Evolutionary conservation across 2,888 invertebrate species (phyloP).

Genomic region (Eupithecia abbreviata): DNA sequence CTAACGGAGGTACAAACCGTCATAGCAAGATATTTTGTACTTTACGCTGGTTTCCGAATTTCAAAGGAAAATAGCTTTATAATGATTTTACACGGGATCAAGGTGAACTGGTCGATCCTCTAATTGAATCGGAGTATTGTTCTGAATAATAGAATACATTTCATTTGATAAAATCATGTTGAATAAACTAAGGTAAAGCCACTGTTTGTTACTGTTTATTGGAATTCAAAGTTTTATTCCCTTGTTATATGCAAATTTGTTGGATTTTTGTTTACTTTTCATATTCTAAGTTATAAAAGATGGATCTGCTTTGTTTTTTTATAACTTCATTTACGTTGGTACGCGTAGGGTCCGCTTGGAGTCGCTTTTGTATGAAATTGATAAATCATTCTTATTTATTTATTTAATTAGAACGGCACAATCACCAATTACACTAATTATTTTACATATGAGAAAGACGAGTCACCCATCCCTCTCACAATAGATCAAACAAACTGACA

Average conservation of each 20-base stretch:
- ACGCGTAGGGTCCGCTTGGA: too few species aligned
- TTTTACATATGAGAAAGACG: too few species aligned
- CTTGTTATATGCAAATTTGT: background rate
- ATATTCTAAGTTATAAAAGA: too few species aligned
- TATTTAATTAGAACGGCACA: too few species aligned
- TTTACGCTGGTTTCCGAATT: constrained; percentile 8
- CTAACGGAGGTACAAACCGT: background rate
- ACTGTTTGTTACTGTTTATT: constrained; percentile 7
- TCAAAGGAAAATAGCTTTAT: constrained; percentile 30
- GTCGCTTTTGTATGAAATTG: too few species aligned
- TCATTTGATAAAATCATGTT: constrained; percentile 33
- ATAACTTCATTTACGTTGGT: too few species aligned
- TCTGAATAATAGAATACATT: constrained; percentile 38
- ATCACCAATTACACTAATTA: too few species aligned
- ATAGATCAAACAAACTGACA: too few species aligned
- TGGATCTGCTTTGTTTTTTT: too few species aligned
- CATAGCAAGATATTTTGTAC: constrained; percentile 20
- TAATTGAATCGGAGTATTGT: constrained; percentile 42
- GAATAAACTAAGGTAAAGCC: constrained; percentile 9
- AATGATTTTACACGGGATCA: constrained; percentile 27
- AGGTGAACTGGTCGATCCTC: constrained; percentile 27
- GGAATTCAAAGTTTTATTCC: background rate
- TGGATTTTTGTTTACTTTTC: too few species aligned
- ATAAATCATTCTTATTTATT: too few species aligned
- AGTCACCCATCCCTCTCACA: too few species aligned